phyloP scores from a whole-genome alignment of 1,140 invertebrate species.

The Rhopalosiphum maidis region DNA sequence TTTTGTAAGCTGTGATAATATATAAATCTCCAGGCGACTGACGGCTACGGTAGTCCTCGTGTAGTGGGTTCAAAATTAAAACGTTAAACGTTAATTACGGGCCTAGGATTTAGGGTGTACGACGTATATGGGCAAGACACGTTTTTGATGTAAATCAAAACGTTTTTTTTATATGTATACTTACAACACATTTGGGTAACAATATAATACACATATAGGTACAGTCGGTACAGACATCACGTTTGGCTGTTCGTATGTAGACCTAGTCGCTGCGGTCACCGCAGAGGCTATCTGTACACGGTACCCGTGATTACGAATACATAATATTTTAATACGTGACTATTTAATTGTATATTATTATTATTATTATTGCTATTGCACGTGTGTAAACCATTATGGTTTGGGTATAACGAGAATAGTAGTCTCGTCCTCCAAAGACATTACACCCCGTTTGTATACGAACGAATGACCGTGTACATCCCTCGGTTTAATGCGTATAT shows the following conservation, averaged over 20 bases:
- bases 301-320: neutral
- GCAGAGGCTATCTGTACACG: neutral
- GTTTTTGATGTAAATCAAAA: slow-evolving; percentile 19
- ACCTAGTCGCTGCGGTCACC: neutral
- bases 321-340: neutral
- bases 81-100: slow-evolving; percentile 25
- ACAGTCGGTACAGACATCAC: neutral
- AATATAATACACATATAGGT: neutral
- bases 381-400: neutral
- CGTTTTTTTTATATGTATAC: neutral
- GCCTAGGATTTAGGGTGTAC: neutral
- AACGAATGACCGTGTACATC: neutral
- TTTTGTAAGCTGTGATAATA: neutral
- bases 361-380: neutral
- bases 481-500: neutral
- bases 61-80: slow-evolving; percentile 1
- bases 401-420: neutral
- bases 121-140: neutral
- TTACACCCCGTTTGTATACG: neutral
- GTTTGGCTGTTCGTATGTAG: neutral
- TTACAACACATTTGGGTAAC: neutral
- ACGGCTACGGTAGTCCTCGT: neutral
- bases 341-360: neutral
- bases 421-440: neutral
- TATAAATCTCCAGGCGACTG: neutral